Base-by-base conservation (phyloP, 2,113 vertebrate genomes). In the Anarhynchus alexandrinus region DNA sequence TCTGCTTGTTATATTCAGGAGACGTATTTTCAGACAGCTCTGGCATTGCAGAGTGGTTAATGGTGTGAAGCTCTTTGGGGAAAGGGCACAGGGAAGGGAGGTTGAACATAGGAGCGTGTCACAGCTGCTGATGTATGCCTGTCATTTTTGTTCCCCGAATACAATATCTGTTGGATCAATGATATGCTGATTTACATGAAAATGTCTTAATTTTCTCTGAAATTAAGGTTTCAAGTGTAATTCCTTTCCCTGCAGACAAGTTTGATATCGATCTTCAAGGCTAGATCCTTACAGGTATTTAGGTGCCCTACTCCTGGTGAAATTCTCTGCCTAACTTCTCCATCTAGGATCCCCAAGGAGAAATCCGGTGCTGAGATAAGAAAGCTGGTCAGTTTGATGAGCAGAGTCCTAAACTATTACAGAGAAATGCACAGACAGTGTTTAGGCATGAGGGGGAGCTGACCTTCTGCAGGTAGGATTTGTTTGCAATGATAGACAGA, bases 161-260 rank as follows among this genome's bases (percentile, higher is more conserved):
- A 71, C 51, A 54, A 1, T 90, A 86, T 86, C 29, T 79, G 45
- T 94, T 96, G 94, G 47, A 89, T 95, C 80, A 91, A 72, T 94
- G 97, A 91, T 83, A 89, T 70, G 34, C 34, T 95, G 93, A 95
- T 97, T 82, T 97, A 94, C 67, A 84, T 86, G 79, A 94, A 96
- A 96, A 96, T 95, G 38, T 93, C 77, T 95, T 96, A 14, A 30
- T 93, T 88, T 94, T 95, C 77, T 92, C 65, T 96, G 71, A 94
- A 86, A 93, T 76, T 30, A 67, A 71, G 59, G 71, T 81, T 92
- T 94, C 79, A 59, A 52, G 4, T 64, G 9, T 71, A 74, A 86
- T 74, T 92, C 20, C 29, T 86, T 81, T 88, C 15, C 21, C n/a
- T 26, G 15, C n/a, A 67, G n/a, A 26, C 36, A 67, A 59, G 40